phyloP scores from a whole-genome alignment of 2,797 vertebrate species.

The Darevskia nairensis region DNA sequence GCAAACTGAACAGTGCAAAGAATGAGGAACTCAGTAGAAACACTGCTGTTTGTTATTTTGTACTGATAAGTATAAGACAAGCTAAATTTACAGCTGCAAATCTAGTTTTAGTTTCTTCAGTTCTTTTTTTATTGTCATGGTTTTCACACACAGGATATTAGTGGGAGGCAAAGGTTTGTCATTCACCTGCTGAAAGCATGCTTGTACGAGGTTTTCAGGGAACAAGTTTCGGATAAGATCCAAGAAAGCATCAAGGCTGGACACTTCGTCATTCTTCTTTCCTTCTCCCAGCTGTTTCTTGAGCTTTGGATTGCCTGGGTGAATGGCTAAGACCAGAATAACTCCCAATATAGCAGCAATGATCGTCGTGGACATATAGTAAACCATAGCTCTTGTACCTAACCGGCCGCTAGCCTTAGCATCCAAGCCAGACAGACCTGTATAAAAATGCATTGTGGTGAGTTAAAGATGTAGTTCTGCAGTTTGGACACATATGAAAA shows the following conservation, averaged over 20 bases:
- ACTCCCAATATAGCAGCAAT: slow-evolving; percentile 97
- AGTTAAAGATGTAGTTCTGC: neutral
- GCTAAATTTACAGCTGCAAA: neutral
- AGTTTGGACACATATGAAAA: too few relatives aligned
- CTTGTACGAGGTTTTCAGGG: slow-evolving; percentile 97
- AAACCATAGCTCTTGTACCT: slow-evolving; percentile 97
- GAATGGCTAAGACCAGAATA: slow-evolving; percentile 95
- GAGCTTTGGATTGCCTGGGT: slow-evolving; percentile 96
- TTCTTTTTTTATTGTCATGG: neutral
- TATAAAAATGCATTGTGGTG: slow-evolving; percentile 41
- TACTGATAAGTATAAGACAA: neutral
- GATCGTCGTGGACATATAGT: slow-evolving; percentile 96
- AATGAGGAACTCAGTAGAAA: neutral
- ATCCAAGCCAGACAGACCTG: slow-evolving; percentile 95
- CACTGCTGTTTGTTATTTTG: neutral
- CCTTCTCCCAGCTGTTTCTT: slow-evolving; percentile 94
- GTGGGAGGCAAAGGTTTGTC: neutral
- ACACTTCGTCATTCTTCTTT: slow-evolving; percentile 94
- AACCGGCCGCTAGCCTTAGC: slow-evolving; percentile 97
- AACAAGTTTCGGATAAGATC: slow-evolving; percentile 98
- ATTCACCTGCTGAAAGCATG: slow-evolving; percentile 97
- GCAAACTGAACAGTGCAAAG: neutral
- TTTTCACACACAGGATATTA: neutral
- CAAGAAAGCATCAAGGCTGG: slow-evolving; percentile 96
- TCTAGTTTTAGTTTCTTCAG: neutral